phyloP scores from a whole-genome alignment of 1,140 invertebrate genomes.

The Drusus annulatus region DNA sequence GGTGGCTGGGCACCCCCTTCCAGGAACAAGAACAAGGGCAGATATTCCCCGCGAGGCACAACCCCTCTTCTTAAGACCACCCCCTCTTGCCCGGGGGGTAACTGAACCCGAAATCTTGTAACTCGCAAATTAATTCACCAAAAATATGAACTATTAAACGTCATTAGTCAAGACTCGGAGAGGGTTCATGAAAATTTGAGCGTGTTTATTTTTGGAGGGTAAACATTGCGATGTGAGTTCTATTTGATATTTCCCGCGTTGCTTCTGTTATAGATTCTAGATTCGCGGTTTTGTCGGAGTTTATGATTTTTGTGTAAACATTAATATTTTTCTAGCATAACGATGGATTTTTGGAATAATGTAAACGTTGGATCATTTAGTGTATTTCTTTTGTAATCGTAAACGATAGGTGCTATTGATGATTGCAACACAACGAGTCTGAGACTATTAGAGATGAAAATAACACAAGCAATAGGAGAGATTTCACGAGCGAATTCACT shows the following conservation, averaged over 20 bases:
- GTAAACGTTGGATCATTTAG: slow-evolving; percentile 21
- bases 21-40: slow-evolving; percentile 21
- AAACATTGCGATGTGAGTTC: slow-evolving; percentile 43
- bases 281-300: slow-evolving; percentile 3
- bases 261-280: slow-evolving; percentile 2
- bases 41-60: slow-evolving; percentile 2
- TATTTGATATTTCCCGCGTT: slow-evolving; percentile 42
- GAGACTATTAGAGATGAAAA: too few species aligned
- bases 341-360: not conserved
- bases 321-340: slow-evolving; percentile 37
- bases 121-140: slow-evolving; percentile 60
- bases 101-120: slow-evolving; percentile 58
- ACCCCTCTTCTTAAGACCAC: slow-evolving; percentile 12
- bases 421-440: slow-evolving; percentile 3
- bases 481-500: too few species aligned
- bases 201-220: slow-evolving; percentile 56
- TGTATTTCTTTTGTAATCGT: slow-evolving; percentile 34
- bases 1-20: not conserved
- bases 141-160: slow-evolving; percentile 61
- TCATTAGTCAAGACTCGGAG: slow-evolving; percentile 57
- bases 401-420: slow-evolving; percentile 6
- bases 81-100: slow-evolving; percentile 42
- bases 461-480: too few species aligned
- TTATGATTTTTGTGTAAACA: slow-evolving; percentile 29
- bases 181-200: slow-evolving; percentile 54